Evolutionary conservation across 2,113 vertebrate species (phyloP).

Genomic region (Euleptes europaea): DNA sequence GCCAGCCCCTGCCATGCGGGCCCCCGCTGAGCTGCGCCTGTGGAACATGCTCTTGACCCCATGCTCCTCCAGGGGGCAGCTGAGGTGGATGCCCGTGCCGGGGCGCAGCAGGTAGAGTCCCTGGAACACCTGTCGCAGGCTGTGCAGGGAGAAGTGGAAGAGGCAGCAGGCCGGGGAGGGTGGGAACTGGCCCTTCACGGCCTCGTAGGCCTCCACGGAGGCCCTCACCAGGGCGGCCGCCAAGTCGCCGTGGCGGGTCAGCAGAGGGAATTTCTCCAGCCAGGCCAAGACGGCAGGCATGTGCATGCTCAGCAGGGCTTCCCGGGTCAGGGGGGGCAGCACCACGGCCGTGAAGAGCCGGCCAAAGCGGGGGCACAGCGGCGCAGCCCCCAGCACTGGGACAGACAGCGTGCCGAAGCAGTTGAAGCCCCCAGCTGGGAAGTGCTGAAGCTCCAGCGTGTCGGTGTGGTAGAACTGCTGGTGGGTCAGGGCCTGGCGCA

Average conservation of each 20-base stretch:
- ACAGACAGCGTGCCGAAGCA: conserved; percentile 74
- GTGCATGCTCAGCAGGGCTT: conserved; percentile 75
- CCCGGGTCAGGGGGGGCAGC: conserved; percentile 65
- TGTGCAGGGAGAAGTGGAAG: conserved; percentile 77
- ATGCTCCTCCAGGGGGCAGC: conserved; percentile 27
- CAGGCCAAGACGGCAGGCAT: conserved; percentile 70
- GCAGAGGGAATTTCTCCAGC: conserved; percentile 70
- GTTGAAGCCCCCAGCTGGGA: conserved; percentile 64
- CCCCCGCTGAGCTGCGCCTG: neutral
- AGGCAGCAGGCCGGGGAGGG: conserved; percentile 60
- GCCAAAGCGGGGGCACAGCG: conserved; percentile 76
- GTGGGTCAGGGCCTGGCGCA: conserved; percentile 79
- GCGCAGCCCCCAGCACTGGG: conserved; percentile 45
- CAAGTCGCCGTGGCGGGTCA: conserved; percentile 58
- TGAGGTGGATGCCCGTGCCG: conserved; percentile 8
- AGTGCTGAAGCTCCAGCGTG: conserved; percentile 61
- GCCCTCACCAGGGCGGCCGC: conserved; percentile 75
- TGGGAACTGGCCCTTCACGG: conserved; percentile 66
- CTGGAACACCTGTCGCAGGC: conserved; percentile 78
- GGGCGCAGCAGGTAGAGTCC: conserved; percentile 76
- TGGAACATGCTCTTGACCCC: neutral
- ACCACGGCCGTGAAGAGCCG: conserved; percentile 82
- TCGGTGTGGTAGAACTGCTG: conserved; percentile 64
- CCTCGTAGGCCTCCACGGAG: conserved; percentile 73
- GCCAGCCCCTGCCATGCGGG: conserved; percentile 7